phyloP scores from a whole-genome alignment of 2,113 vertebrate species.

The Edolisoma coerulescens region DNA sequence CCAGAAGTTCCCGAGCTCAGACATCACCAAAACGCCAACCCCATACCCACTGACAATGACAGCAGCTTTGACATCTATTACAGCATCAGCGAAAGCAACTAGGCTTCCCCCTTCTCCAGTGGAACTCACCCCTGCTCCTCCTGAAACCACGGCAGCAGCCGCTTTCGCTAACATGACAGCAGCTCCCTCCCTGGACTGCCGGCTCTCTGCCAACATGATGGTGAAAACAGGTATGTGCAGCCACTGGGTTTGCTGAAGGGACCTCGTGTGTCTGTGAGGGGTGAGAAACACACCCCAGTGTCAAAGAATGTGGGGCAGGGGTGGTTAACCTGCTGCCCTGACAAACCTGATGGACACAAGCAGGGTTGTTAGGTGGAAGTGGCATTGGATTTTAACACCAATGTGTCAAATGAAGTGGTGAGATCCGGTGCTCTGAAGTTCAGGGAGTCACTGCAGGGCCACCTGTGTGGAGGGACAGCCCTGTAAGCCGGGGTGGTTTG shows the following conservation, averaged over 20 bases:
- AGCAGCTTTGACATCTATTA: conserved; percentile 74
- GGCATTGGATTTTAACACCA: accelerated
- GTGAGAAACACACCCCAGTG: not conserved
- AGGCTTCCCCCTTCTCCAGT: conserved; percentile 67
- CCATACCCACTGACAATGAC: conserved; percentile 72
- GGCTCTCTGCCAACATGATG: conserved; percentile 86
- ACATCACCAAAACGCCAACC: conserved; percentile 59
- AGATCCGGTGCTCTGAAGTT: not conserved
- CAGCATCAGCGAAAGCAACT: conserved; percentile 74
- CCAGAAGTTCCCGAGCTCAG: conserved; percentile 54
- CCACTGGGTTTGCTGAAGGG: accelerated
- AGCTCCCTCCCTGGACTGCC: conserved; percentile 82
- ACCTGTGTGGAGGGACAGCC: not conserved
- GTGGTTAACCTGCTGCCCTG: not conserved
- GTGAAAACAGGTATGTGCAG: conserved; percentile 86
- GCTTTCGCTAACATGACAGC: conserved; percentile 76
- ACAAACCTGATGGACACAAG: accelerated
- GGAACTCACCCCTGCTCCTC: conserved; percentile 59
- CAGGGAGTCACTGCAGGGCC: not conserved
- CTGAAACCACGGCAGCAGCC: conserved; percentile 21
- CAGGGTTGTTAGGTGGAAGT: accelerated
- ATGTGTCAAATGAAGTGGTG: accelerated
- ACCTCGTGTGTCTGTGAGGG: not conserved
- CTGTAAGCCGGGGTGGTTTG: accelerated
- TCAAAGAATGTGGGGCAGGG: accelerated